Evolutionary conservation across 2,113 vertebrate species (phyloP).

Genomic region (Plecotus auritus): DNA sequence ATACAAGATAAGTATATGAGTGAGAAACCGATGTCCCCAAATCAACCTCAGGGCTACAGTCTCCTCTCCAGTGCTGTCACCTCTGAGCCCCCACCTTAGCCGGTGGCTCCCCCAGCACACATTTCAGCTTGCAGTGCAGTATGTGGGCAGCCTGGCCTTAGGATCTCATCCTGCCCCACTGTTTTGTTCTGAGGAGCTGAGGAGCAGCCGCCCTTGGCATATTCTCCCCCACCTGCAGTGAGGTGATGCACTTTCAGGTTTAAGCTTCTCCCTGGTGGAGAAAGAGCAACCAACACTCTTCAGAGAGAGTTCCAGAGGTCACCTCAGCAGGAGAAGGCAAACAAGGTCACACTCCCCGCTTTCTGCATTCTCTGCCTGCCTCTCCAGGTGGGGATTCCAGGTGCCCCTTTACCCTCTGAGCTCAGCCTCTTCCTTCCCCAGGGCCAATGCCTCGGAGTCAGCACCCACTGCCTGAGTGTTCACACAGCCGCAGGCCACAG

Average conservation of each 20-base stretch:
- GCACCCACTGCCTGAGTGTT: background rate
- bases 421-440: background rate
- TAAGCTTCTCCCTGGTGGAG: background rate
- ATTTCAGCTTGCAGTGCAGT: background rate
- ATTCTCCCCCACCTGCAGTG: background rate
- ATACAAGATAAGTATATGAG: background rate
- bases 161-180: background rate
- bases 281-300: conserved; percentile 42
- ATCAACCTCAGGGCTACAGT: background rate
- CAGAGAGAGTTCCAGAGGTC: background rate
- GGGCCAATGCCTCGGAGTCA: background rate
- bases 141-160: background rate
- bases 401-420: background rate
- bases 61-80: background rate
- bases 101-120: background rate
- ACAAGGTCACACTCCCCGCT: background rate
- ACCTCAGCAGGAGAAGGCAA: background rate
- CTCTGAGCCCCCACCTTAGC: background rate
- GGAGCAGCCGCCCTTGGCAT: background rate
- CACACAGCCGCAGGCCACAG: background rate
- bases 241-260: background rate
- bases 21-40: background rate
- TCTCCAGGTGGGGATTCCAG: background rate
- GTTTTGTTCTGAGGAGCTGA: background rate
- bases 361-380: background rate